Evolutionary conservation across 2,888 invertebrate genomes (phyloP), one percentile per base, ranked within the genome.

Genomic region (Odontothrips loti): DNA sequence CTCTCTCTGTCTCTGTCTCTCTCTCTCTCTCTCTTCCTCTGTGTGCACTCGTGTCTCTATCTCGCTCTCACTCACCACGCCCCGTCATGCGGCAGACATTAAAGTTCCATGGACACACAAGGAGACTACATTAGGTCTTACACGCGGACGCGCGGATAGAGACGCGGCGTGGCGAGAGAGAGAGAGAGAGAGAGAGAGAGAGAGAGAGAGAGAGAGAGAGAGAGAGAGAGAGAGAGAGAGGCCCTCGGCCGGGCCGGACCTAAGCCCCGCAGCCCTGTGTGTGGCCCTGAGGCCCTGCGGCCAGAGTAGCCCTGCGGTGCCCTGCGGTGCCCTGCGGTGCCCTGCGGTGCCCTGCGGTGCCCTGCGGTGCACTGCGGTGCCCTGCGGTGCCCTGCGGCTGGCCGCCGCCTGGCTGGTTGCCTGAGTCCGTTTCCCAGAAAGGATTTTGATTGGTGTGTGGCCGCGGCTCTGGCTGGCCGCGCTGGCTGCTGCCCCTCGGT

Each of bases 101-200:
- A 75, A 75, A 75, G 68, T 75, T 75, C 68, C 68, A 75, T 75
- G 68, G 68, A 75, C 68, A 75, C 68, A 75, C 68, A 75, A 75
- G 68, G 68, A 75, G 68, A 75, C 68, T 75, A 75, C 68, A 75
- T 75, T 75, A 75, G 68, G 68, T 75, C 68, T 75, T 75, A 75
- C 68, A 75, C 68, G 68, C 68, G 68, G 68, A 75, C 27, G 27
- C 68, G 68, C 68, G 68, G 68, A 75, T 75, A 75, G 68, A 75
- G 68, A 27, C 27, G 68, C 27, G 68, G 68, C 27, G 68, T 2
- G 68, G 68, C 68, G 27, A 43, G 34, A 43, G 34, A 43, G 34
- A 43, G 34, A 43, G 34, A 43, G 34, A 43, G 34, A 43, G 34
- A 43, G 34, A 43, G 34, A 43, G 34, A 43, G 34, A 43, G 34